A percentile compares a stretch with the other conserved stretches of the same genome.
These are phyloP conservation scores for Peromyscus californicus DNA, from an alignment of 2,113 vertebrate genomes.

Conservation along the genomic window DNA sequence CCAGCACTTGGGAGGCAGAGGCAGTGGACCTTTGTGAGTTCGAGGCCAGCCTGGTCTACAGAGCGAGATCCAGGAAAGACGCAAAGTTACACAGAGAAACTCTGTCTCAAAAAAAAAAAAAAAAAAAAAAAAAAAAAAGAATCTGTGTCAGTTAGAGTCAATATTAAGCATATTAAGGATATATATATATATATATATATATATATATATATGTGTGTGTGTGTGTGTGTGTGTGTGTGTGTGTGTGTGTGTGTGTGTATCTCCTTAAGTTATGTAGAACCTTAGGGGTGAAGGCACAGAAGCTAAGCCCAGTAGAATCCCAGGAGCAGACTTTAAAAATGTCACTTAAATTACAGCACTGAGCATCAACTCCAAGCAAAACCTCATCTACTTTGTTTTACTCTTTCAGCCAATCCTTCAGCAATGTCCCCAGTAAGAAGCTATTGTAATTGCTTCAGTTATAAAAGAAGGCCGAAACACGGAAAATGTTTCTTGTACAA, in stretches of 20 bases:
- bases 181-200: no score
- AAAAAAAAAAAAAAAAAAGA: no score
- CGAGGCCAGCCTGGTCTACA: no score
- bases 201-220: no score
- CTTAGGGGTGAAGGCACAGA: neutral
- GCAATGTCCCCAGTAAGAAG: neutral
- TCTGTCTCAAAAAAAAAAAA: no score
- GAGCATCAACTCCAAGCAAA: neutral
- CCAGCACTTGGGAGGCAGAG: no score
- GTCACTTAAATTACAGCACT: neutral
- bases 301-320: neutral
- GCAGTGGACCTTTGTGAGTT: no score
- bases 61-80: no score
- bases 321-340: neutral
- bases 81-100: no score
- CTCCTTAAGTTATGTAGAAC: neutral
- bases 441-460: neutral
- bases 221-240: no score
- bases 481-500: neutral
- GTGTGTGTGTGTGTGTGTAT: no score
- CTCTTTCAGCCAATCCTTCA: neutral
- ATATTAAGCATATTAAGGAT: neutral
- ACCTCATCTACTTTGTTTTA: neutral
- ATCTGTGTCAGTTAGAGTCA: neutral
- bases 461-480: slow-evolving; percentile 1